Evolutionary conservation across 2,797 vertebrate genomes (phyloP), one percentile per base, ranked within the genome.

Genomic region (Fistularia commersonii): DNA sequence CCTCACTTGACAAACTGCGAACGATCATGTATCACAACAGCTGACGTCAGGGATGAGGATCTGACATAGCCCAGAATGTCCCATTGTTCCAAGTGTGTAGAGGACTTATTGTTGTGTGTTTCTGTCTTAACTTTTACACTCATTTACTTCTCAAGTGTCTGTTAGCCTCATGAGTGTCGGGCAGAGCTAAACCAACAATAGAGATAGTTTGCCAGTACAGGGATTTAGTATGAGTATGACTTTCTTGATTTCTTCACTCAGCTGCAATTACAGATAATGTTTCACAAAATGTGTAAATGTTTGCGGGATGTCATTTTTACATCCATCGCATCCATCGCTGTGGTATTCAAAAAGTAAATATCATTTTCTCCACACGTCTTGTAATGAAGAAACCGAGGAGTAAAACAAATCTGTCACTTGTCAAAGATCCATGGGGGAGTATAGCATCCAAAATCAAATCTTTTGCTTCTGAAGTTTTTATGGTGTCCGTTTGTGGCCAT

Each of bases 21-120:
- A 63, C 12, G 55, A 76, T 84, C 70, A 31, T 69, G 76, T 76
- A 74, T 85, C 81, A 82, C 79, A 83, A 83, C 73, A 82, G 64
- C 64, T 85, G 80, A 82, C 64, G 55, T 85, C 80, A 82, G 82
- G 66, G 80, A 81, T 78, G 72, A 69, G 56, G 57, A n/a, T 57
- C 50, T 7, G 13, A 51, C 49, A 3, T 13, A 10, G 69, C 57
- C 70, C 69, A 69, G 73, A 77, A 76, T 77, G 74, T 61, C 55
- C 74, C 48, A 79, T 84, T 85, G 81, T 84, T 85, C 69, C 0
- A 14, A 31, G 39, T 7, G 43, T 36, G 55, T 11, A 13, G 52
- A 48, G 45, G 36, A 48, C 33, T 52, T 48, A n/a, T 50, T 64
- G 57, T 74, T 50, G 23, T 31, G 39, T 10, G 47, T 41, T 54